Percentiles rank a stretch among this genome's conserved stretches.
Conservation (phyloP, 2,888 invertebrate genomes). For the Adela reaumurella region DNA sequence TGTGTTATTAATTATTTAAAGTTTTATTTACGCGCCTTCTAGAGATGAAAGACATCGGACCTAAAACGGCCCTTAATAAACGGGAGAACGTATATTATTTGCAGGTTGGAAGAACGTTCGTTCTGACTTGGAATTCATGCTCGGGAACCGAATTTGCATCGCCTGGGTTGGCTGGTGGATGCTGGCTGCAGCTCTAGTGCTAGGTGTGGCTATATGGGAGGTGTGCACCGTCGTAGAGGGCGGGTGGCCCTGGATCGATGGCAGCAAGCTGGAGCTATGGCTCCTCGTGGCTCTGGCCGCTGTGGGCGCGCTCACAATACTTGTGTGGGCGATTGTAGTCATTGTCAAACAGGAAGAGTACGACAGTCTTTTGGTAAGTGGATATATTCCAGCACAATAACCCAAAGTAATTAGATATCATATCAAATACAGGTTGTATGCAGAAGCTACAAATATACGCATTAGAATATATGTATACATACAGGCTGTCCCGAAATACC, state of each 20-base stretch:
- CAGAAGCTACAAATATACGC: no score
- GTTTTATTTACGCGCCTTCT: no score
- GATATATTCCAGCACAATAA: no score
- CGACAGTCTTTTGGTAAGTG: not conserved
- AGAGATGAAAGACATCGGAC: no score
- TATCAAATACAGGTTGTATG: no score
- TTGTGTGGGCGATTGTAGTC: not conserved
- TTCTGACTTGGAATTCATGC: conserved; percentile 41
- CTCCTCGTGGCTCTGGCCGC: not conserved
- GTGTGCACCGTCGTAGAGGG: conserved; percentile 25
- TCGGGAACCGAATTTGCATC: conserved; percentile 31
- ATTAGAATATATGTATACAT: no score
- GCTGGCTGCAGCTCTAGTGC: conserved; percentile 28
- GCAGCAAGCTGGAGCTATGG: not conserved
- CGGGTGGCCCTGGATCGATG: conserved; percentile 16
- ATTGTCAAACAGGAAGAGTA: not conserved
- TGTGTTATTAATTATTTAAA: no score
- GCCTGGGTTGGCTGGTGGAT: conserved; percentile 40
- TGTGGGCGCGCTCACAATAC: not conserved
- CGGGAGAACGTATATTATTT: conserved; percentile 17
- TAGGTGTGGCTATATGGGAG: conserved; percentile 44
- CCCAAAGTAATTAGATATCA: no score
- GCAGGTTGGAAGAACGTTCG: conserved; percentile 39
- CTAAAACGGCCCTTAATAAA: no score
- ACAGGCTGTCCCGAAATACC: no score